Percentiles rank a stretch among this genome's conserved stretches.
Conservation (phyloP, 2,797 vertebrate species). For the Scarus forsteni region DNA sequence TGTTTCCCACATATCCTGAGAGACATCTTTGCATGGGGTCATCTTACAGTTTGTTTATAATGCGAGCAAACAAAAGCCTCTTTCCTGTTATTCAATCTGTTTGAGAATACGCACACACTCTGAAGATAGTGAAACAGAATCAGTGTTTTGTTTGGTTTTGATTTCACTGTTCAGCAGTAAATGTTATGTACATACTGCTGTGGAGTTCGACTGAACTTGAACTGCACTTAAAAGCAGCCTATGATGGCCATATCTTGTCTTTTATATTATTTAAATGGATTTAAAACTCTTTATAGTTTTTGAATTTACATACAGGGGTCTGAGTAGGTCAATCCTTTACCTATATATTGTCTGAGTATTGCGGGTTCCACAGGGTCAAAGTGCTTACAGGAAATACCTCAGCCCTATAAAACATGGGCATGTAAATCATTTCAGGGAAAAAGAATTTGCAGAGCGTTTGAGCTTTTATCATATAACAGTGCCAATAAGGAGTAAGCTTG, state of each 20-base stretch:
- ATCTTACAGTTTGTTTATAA: conserved; percentile 58
- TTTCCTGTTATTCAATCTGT: conserved; percentile 28
- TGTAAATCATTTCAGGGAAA: conserved; percentile 50
- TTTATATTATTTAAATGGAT: conserved; percentile 47
- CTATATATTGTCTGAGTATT: conserved; percentile 35
- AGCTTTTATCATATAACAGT: neutral
- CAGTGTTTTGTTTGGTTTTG: conserved; percentile 42
- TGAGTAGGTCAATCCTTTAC: conserved; percentile 25
- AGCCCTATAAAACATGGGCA: conserved; percentile 9
- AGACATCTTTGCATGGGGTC: conserved; percentile 36
- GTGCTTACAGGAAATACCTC: conserved; percentile 40
- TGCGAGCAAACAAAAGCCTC: conserved; percentile 49
- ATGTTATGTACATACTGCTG: conserved; percentile 23
- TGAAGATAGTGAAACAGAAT: conserved; percentile 25
- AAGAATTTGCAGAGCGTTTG: conserved; percentile 13
- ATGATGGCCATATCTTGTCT: conserved; percentile 30
- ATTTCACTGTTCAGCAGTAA: conserved; percentile 27
- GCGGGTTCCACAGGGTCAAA: conserved; percentile 42
- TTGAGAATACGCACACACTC: conserved; percentile 27
- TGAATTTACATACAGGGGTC: conserved; percentile 30
- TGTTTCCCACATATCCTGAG: conserved; percentile 43
- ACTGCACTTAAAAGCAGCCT: conserved; percentile 23
- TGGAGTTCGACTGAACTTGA: conserved; percentile 10
- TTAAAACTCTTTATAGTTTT: conserved; percentile 27
- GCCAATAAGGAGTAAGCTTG: neutral